Conservation (phyloP, 2,797 vertebrate genomes). For the Eurystomus glaucurus region DNA sequence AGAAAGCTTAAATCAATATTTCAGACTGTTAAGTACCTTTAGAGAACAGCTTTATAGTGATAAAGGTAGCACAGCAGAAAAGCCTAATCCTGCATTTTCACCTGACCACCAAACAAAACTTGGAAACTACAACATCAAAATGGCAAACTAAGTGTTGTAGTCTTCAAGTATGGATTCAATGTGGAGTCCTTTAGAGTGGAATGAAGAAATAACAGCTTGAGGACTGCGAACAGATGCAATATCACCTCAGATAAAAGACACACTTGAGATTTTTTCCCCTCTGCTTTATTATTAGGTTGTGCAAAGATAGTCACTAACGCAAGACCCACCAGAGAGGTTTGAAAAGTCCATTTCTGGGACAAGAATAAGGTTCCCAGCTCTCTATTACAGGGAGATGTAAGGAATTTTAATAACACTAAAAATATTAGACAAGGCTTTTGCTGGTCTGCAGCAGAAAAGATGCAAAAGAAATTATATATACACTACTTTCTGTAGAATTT, state of each 20-base stretch:
- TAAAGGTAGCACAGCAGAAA: background rate
- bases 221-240: background rate
- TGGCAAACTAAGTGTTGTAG: background rate
- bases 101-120: background rate
- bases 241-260: background rate
- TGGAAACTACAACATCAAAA: background rate
- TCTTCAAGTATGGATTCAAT: background rate
- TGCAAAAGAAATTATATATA: background rate
- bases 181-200: background rate
- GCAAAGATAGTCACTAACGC: background rate
- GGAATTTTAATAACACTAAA: background rate
- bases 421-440: background rate
- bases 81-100: background rate
- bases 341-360: background rate
- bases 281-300: background rate
- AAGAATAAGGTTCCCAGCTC: background rate
- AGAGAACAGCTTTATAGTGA: background rate
- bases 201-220: background rate
- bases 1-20: conserved; percentile 47
- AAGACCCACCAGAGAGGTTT: background rate
- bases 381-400: background rate
- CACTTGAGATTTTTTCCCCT: background rate
- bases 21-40: background rate
- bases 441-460: background rate
- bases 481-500: background rate